A percentile compares a stretch with the other conserved stretches of the same genome.
These are phyloP conservation scores for Amblyopsis hoosieri DNA, from an alignment of 2,797 vertebrate species.

Conservation along the genomic window DNA sequence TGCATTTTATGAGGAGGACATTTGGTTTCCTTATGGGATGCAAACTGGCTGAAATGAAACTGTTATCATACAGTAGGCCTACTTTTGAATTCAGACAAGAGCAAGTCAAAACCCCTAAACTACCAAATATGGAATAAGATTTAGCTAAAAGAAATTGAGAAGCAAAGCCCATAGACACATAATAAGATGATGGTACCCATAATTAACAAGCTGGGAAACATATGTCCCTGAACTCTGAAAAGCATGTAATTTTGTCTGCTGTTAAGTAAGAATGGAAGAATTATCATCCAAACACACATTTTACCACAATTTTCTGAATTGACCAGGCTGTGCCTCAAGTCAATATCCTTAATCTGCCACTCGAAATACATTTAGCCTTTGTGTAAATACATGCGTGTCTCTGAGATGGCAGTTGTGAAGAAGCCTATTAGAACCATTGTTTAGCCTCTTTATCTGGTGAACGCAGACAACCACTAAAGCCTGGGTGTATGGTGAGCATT, in stretches of 20 bases:
- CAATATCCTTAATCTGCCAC: constrained; percentile 78
- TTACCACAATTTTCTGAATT: constrained; percentile 68
- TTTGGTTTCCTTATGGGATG: constrained; percentile 41
- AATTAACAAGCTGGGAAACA: constrained; percentile 68
- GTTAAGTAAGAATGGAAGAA: constrained; percentile 73
- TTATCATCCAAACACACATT: constrained; percentile 85
- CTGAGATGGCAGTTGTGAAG: constrained; percentile 71
- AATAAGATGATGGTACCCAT: constrained; percentile 72
- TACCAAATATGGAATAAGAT: constrained; percentile 64
- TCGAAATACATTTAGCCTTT: constrained; percentile 80
- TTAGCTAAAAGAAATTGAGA: constrained; percentile 69
- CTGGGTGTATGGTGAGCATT: constrained; percentile 57
- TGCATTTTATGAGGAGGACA: constrained; percentile 37
- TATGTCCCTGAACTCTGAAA: constrained; percentile 62
- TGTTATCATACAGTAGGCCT: constrained; percentile 34
- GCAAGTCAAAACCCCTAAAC: constrained; percentile 53
- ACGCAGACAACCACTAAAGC: constrained; percentile 74
- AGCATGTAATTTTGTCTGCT: constrained; percentile 48
- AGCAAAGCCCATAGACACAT: constrained; percentile 61
- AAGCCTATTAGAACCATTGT: constrained; percentile 85
- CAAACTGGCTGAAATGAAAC: constrained; percentile 44
- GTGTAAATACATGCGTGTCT: constrained; percentile 81
- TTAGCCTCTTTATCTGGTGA: constrained; percentile 83
- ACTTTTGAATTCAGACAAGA: constrained; percentile 58
- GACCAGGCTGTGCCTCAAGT: constrained; percentile 78